Evolutionary conservation across 92 coral and sea anemone species (phyloP).

Genomic region (Zoanthus solanderi): DNA sequence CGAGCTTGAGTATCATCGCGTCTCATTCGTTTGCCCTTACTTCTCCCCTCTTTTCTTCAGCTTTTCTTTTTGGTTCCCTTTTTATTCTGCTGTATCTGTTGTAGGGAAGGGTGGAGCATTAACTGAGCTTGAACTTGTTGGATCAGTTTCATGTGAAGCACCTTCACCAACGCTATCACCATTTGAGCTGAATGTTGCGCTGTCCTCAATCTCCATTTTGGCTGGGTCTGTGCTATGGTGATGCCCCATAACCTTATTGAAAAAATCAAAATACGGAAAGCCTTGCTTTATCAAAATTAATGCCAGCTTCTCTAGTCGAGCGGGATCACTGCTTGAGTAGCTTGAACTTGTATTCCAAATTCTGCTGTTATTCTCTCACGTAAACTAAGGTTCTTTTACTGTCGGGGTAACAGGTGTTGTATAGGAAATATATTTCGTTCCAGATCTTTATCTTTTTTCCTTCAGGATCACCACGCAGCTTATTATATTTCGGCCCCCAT

Average conservation of each 20-base stretch:
- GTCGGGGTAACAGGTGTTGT: slow-evolving; percentile 30
- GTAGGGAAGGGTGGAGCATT: not conserved
- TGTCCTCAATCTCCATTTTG: slow-evolving; percentile 57
- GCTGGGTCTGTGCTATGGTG: too few species aligned
- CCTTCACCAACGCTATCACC: slow-evolving; percentile 12
- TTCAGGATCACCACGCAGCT: slow-evolving; percentile 51
- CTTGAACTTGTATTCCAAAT: slow-evolving; percentile 56
- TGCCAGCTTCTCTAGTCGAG: not conserved
- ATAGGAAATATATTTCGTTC: slow-evolving; percentile 60
- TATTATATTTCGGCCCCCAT: slow-evolving; percentile 46
- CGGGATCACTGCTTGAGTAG: slow-evolving; percentile 39
- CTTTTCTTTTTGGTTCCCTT: too few species aligned
- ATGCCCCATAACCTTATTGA: slow-evolving; percentile 22
- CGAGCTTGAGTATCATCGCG: too few species aligned
- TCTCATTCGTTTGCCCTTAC: not conserved
- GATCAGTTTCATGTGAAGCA: slow-evolving; percentile 15
- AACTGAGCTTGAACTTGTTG: not conserved
- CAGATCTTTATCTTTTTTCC: slow-evolving; percentile 47
- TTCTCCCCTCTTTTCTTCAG: too few species aligned
- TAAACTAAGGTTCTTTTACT: slow-evolving; percentile 49
- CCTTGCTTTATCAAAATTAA: slow-evolving; percentile 47
- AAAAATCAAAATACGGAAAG: slow-evolving; percentile 50
- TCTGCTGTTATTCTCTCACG: slow-evolving; percentile 55
- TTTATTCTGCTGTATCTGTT: not conserved
- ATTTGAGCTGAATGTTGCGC: slow-evolving; percentile 15